phyloP scores from a whole-genome alignment of 2,888 invertebrate genomes.

The Malthinus seriepunctatus region DNA sequence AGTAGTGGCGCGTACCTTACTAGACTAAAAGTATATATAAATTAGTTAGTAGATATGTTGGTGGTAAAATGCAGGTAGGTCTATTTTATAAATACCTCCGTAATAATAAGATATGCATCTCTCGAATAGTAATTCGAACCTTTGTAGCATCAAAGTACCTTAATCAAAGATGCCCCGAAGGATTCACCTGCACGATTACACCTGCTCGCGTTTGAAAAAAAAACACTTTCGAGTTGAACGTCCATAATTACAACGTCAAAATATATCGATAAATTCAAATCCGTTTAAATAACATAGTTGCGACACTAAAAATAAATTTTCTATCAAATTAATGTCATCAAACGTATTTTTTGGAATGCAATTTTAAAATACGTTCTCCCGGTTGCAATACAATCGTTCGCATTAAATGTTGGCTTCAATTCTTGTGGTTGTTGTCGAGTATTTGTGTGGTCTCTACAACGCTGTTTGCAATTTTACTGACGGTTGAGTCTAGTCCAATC shows the following conservation, averaged over 20 bases:
- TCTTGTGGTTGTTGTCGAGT: constrained; percentile 28
- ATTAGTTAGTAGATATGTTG: too few relatives aligned
- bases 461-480: constrained; percentile 40
- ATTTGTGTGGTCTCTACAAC: constrained; percentile 24
- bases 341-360: constrained; percentile 33
- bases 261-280: neutral
- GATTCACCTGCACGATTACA: constrained; percentile 33
- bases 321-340: constrained; percentile 29
- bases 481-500: constrained; percentile 40
- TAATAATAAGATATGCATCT: constrained; percentile 35
- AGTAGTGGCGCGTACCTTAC: too few relatives aligned
- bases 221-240: neutral
- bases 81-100: constrained; percentile 24
- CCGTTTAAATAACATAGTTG: neutral
- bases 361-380: constrained; percentile 33
- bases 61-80: constrained; percentile 7
- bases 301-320: constrained; percentile 15
- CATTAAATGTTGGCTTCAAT: constrained; percentile 11
- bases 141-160: constrained; percentile 31
- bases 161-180: constrained; percentile 32
- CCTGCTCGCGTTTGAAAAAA: constrained; percentile 20
- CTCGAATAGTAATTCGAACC: constrained; percentile 31
- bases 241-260: too few relatives aligned
- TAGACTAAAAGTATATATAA: too few relatives aligned
- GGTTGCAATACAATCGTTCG: constrained; percentile 20